phyloP scores from a whole-genome alignment of 1,140 invertebrate genomes.

The Dryas iulia region DNA sequence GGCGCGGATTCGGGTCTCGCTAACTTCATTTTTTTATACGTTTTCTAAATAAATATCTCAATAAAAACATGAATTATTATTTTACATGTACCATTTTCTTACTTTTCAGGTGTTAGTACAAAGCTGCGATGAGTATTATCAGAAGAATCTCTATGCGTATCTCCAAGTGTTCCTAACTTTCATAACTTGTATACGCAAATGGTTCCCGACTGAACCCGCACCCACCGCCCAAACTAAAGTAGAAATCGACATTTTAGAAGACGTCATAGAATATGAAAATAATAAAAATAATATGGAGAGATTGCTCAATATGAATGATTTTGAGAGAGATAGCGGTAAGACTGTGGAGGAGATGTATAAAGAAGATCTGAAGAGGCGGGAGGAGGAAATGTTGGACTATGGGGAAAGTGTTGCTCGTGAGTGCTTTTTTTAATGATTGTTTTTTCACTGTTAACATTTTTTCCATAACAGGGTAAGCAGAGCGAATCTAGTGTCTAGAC shows the following conservation, averaged over 20 bases:
- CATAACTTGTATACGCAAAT: constrained; percentile 80
- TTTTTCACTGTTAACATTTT: background rate
- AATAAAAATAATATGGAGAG: constrained; percentile 45
- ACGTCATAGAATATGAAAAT: constrained; percentile 48
- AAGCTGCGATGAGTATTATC: constrained; percentile 81
- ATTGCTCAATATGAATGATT: constrained; percentile 55
- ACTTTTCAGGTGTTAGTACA: constrained; percentile 79
- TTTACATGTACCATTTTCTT: too few species aligned
- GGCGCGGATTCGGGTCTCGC: too few species aligned
- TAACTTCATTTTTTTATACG: too few species aligned
- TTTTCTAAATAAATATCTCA: too few species aligned
- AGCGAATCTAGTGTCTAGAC: too few species aligned
- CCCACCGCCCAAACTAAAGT: background rate
- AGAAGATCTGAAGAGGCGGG: constrained; percentile 73
- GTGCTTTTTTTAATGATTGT: constrained; percentile 27
- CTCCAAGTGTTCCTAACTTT: constrained; percentile 85
- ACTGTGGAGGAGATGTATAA: constrained; percentile 80
- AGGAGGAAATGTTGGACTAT: constrained; percentile 57
- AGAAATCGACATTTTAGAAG: constrained; percentile 46
- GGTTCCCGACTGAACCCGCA: constrained; percentile 49
- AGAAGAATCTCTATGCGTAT: constrained; percentile 80
- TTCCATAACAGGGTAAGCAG: too few species aligned
- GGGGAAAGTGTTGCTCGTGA: constrained; percentile 59
- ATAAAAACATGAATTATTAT: too few species aligned
- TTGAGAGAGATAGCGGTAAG: constrained; percentile 55